Evolutionary conservation across 2,113 vertebrate genomes (phyloP), one percentile per base, ranked within the genome.

Genomic region (Erythrolamprus reginae): DNA sequence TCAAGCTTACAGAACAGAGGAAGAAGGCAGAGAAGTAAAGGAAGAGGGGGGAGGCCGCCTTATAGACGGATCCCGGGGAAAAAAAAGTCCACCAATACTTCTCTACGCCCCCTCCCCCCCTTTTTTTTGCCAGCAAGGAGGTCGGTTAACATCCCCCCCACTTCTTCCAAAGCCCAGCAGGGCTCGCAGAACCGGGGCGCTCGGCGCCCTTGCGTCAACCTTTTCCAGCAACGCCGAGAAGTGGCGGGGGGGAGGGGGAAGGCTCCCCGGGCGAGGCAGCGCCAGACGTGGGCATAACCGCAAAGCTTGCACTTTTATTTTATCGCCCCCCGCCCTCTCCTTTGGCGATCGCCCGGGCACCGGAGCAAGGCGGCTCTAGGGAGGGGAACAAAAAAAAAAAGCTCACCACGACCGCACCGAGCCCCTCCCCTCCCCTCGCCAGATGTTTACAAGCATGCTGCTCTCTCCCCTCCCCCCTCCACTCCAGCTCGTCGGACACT

Each of bases 401-500:
- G 70, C 70, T 77, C 70, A 33, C 70, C 70, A 21, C 70, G 33
- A 77, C 70, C 70, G 42, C 17, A 77, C 19, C 70, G 70, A 77
- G 70, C 70, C 2, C 70, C 70, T 77, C 70, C 2, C 70, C 70
- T 77, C 70, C 33, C 70, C 70, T 77, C 70, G 33, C 70, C 70
- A 77, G 70, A 77, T 77, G 70, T 77, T 77, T 77, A 77, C 70
- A 77, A 42, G 70, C 70, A 77, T 77, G 70, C 45, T 47, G 56
- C 24, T 58, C 56, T 10, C 45, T 45, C 24, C 4, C 45, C 1
- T 12, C 28, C 26, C 15, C 48, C 45, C 48, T 15, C 45, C 45
- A n/a, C n/a, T 3, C 38, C 65, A 19, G 65, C n/a, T 77, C 33
- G 6, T 77, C 33, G 65, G 65, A 77, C 65, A 98, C 98, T 98